Evolutionary conservation across 2,113 vertebrate genomes (phyloP).

Genomic region (Pomatostomus ruficeps): DNA sequence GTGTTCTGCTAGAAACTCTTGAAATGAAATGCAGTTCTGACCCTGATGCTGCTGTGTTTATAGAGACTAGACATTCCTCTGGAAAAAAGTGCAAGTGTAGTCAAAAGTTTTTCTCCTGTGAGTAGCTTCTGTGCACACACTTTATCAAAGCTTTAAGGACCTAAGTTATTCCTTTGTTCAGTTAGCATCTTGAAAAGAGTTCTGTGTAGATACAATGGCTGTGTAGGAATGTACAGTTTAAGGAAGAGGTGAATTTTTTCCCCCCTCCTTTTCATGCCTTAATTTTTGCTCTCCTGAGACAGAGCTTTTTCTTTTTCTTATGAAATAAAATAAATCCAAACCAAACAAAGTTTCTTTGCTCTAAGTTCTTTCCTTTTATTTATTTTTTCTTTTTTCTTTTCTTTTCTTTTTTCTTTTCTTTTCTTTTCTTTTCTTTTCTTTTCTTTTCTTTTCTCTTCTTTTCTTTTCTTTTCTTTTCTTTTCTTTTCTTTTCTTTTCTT

Average conservation of each 20-base stretch:
- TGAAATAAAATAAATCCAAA: conserved; percentile 17
- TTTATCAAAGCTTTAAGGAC: neutral
- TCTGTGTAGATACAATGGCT: neutral
- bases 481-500: neutral
- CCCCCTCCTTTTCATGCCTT: neutral
- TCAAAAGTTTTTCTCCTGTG: neutral
- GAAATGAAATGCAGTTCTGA: neutral
- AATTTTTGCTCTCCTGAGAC: neutral
- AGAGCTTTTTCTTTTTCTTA: neutral
- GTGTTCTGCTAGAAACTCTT: neutral
- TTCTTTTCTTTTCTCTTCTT: neutral
- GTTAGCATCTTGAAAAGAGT: neutral
- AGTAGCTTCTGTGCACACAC: neutral
- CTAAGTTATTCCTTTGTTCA: neutral
- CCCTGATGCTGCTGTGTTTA: neutral
- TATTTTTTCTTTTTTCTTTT: neutral
- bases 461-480: neutral
- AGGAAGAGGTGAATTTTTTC: neutral
- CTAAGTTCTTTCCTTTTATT: neutral
- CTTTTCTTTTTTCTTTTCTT: neutral
- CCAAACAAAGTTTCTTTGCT: neutral
- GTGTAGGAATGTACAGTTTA: neutral
- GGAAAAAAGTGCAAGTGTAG: neutral
- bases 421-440: neutral
- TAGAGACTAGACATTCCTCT: neutral